Conservation (phyloP, 2,888 invertebrate genomes). For the Bombylius major region DNA sequence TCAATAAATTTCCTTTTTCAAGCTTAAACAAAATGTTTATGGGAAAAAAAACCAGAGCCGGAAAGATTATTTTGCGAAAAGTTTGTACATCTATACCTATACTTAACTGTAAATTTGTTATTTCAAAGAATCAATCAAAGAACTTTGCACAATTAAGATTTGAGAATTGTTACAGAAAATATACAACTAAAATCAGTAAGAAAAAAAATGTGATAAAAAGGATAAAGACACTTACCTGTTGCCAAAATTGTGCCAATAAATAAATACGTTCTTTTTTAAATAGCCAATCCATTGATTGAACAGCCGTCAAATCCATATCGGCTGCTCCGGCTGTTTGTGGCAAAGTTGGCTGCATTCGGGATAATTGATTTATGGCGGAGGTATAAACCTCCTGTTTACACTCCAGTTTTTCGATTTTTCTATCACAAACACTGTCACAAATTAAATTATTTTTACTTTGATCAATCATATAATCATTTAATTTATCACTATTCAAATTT, state of each 20-base stretch:
- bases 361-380: slow-evolving; percentile 13
- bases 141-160: too few species aligned
- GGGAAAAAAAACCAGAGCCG: too few species aligned
- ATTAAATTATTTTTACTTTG: not conserved
- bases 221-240: slow-evolving; percentile 61
- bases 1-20: too few species aligned
- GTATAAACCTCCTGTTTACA: slow-evolving; percentile 4
- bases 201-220: too few species aligned
- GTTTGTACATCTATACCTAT: too few species aligned
- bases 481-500: not conserved
- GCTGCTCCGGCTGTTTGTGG: slow-evolving; percentile 57
- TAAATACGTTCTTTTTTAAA: slow-evolving; percentile 93
- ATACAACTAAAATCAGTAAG: too few species aligned
- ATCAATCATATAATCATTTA: not conserved
- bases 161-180: too few species aligned
- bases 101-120: too few species aligned
- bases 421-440: not conserved
- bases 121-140: too few species aligned
- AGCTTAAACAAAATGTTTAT: too few species aligned
- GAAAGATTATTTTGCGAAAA: too few species aligned
- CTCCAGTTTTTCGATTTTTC: not conserved
- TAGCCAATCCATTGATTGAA: slow-evolving; percentile 94
- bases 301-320: slow-evolving; percentile 85
- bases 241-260: slow-evolving; percentile 89
- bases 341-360: slow-evolving; percentile 67